These are phyloP conservation scores for Oreochromis aureus DNA, from an alignment of 2,113 vertebrate genomes.

Conservation along the genomic window DNA sequence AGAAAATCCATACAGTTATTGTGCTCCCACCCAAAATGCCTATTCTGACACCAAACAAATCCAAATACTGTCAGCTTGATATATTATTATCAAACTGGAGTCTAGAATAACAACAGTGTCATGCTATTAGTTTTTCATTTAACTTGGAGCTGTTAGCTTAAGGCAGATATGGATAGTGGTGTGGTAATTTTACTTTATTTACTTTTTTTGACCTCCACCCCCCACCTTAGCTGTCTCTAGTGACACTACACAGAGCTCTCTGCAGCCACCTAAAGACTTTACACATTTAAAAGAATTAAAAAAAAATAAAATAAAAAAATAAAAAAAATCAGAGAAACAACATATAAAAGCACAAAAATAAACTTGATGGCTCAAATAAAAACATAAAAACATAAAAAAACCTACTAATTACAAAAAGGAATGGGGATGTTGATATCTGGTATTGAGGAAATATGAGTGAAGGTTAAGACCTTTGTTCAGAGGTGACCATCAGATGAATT, in stretches of 20 bases:
- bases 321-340: neutral
- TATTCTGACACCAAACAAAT: neutral
- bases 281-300: too few relatives aligned
- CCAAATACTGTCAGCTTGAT: neutral
- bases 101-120: neutral
- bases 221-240: neutral
- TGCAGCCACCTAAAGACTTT: neutral
- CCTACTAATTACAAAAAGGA: neutral
- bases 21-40: neutral
- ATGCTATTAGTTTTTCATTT: neutral
- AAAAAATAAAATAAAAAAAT: too few relatives aligned
- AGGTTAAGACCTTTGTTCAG: conserved; percentile 51
- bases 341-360: neutral
- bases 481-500: conserved; percentile 16
- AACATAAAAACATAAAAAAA: accelerated
- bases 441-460: neutral
- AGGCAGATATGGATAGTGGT: neutral
- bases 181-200: neutral
- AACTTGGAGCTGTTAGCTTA: neutral
- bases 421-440: neutral
- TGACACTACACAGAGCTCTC: neutral
- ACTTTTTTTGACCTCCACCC: neutral
- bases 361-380: accelerated
- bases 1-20: neutral
- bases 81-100: neutral